Evolutionary conservation across 2,888 invertebrate genomes (phyloP), one percentile per base, ranked within the genome.

Genomic region (Rhimphoctona megacephalus): DNA sequence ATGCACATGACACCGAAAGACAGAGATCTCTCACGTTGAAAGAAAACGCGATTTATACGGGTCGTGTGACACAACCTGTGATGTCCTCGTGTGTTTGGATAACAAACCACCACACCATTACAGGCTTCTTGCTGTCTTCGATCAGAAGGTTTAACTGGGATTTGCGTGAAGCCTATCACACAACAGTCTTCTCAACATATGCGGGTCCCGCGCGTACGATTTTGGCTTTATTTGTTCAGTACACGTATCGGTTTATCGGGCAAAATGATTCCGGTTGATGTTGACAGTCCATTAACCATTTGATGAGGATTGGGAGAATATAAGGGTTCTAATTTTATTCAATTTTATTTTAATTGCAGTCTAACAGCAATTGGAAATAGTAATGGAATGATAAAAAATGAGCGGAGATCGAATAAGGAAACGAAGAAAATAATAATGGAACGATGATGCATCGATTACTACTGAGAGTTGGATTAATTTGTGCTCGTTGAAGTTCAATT

Each of bases 11-110:
- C 61, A 52, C 61, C 30, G 33, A 14, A 66, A 66, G 85, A 61
- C 30, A 73, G 74, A 72, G 78, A 77, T 83, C 39, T 81, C 66
- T 72, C 67, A 54, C 14, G 30, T 30, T 49, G 46, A 70, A 33
- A 73, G 76, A 76, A 76, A 85, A 80, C 22, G 72, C 86, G 80
- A 89, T 89, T 89, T 88, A 89, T 89, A 87, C 89, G 89, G 89
- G 89, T 86, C 79, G 70, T 74, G 83, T 86, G 83, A 88, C 79
- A 86, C 81, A 78, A 82, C 54, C 81, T 69, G 81, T 57, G 81
- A 81, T 72, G 78, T 49, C 39, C 43, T 79, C 49, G 81, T 57
- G 74, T 46, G 70, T 54, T 61, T 64, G 54, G 76, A 83, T 86
- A 74, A 86, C 80, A 70, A 83, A 73, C 84, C 85, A 72, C 86